phyloP scores from a whole-genome alignment of 2,888 invertebrate species.

The Osedax fenrisi region DNA sequence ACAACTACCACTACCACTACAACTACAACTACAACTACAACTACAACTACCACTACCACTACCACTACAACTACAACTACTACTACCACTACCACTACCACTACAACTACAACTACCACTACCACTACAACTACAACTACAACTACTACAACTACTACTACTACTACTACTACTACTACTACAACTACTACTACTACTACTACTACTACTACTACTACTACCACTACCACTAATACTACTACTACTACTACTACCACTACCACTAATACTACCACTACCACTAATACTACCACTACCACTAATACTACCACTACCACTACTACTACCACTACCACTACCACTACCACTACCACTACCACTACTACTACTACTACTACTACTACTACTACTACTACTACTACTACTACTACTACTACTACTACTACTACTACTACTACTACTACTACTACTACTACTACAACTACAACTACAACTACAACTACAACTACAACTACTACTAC shows the following conservation, averaged over 20 bases:
- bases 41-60: not conserved
- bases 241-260: not conserved
- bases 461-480: not conserved
- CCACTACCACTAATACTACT: not conserved
- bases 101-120: conserved; percentile 3
- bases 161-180: conserved; percentile 9
- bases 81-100: not conserved
- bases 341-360: not conserved
- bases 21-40: not conserved
- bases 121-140: conserved; percentile 3
- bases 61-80: not conserved
- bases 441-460: not conserved
- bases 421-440: not conserved
- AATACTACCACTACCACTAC: not conserved
- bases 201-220: no score
- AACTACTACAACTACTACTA: not conserved
- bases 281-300: not conserved
- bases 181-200: no score
- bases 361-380: not conserved
- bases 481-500: not conserved
- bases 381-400: not conserved
- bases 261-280: not conserved
- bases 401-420: not conserved
- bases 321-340: not conserved
- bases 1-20: not conserved